Percentiles rank a stretch among this genome's conserved stretches.
phyloP scores from a whole-genome alignment of 2,888 invertebrate genomes.

The Pristionchus entomophagus region DNA sequence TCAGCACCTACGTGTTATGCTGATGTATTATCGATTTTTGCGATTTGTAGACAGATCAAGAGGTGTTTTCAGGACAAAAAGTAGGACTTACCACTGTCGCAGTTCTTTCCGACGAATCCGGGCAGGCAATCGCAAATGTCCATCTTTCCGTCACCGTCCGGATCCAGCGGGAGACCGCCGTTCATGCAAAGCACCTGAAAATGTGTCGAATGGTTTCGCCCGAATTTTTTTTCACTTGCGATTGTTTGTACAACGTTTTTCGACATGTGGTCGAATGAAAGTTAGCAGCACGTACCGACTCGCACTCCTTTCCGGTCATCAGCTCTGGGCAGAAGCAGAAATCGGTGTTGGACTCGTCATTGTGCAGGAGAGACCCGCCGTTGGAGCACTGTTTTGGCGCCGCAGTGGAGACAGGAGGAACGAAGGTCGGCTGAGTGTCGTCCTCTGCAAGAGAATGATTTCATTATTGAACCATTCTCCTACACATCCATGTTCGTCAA shows the following conservation, averaged over 20 bases:
- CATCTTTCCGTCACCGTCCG: slow-evolving; percentile 39
- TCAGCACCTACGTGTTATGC: no score
- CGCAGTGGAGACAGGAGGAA: slow-evolving; percentile 47
- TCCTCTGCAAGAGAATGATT: neutral
- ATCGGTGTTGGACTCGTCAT: neutral
- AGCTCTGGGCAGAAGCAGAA: slow-evolving; percentile 66
- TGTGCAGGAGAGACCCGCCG: slow-evolving; percentile 51
- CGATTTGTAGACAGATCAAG: no score
- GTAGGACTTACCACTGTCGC: slow-evolving; percentile 60
- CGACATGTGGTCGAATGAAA: no score
- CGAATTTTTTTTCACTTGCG: neutral
- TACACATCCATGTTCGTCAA: no score
- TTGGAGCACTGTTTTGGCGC: slow-evolving; percentile 48
- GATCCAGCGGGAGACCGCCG: slow-evolving; percentile 59
- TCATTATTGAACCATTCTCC: no score
- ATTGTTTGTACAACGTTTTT: neutral
- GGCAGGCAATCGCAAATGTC: slow-evolving; percentile 56
- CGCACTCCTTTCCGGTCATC: slow-evolving; percentile 62
- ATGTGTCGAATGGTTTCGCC: no score
- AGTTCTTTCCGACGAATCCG: slow-evolving; percentile 64
- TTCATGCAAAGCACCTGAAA: slow-evolving; percentile 64
- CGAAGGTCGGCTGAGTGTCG: neutral
- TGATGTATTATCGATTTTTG: no score
- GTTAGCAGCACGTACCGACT: slow-evolving; percentile 50
- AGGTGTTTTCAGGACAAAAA: no score